Percentiles rank a stretch among this genome's conserved stretches.
These are phyloP conservation scores for Aspidiotus destructor DNA, from an alignment of 2,888 invertebrate genomes.

Conservation along the genomic window DNA sequence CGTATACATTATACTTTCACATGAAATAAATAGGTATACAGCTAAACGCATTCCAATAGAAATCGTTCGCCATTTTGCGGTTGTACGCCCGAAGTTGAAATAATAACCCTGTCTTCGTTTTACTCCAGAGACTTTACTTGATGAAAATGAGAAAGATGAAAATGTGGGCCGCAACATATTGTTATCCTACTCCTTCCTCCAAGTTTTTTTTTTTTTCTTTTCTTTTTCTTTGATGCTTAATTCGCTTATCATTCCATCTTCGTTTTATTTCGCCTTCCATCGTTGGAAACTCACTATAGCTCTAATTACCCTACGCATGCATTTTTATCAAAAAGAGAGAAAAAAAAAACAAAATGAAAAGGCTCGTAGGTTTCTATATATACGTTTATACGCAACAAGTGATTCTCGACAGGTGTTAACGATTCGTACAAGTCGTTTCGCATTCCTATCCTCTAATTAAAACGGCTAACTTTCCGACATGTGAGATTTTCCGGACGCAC, in stretches of 20 bases:
- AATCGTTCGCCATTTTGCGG: slow-evolving; percentile 26
- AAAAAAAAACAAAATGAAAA: slow-evolving; percentile 14
- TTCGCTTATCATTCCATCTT: slow-evolving; percentile 22
- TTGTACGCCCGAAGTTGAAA: slow-evolving; percentile 28
- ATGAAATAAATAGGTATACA: too few relatives aligned
- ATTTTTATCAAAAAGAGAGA: slow-evolving; percentile 23
- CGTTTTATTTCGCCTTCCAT: slow-evolving; percentile 22
- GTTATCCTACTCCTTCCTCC: slow-evolving; percentile 28
- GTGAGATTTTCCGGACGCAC: not conserved
- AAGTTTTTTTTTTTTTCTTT: slow-evolving; percentile 11
- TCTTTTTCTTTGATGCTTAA: not conserved
- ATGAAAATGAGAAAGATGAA: slow-evolving; percentile 8
- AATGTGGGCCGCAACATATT: slow-evolving; percentile 30
- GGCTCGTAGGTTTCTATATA: slow-evolving; percentile 8
- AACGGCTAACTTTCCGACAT: slow-evolving; percentile 4
- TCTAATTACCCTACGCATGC: slow-evolving; percentile 24
- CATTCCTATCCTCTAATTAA: slow-evolving; percentile 2
- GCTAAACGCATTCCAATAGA: not conserved
- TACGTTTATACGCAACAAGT: slow-evolving; percentile 4
- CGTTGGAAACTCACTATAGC: slow-evolving; percentile 17
- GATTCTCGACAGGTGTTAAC: slow-evolving; percentile 16
- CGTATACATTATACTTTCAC: too few relatives aligned
- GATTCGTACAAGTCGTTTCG: slow-evolving; percentile 5
- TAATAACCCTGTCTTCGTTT: slow-evolving; percentile 25
- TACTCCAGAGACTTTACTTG: slow-evolving; percentile 25